Evolutionary conservation across 1,140 invertebrate genomes (phyloP), one percentile per base, ranked within the genome.

Genomic region (Myzus persicae): DNA sequence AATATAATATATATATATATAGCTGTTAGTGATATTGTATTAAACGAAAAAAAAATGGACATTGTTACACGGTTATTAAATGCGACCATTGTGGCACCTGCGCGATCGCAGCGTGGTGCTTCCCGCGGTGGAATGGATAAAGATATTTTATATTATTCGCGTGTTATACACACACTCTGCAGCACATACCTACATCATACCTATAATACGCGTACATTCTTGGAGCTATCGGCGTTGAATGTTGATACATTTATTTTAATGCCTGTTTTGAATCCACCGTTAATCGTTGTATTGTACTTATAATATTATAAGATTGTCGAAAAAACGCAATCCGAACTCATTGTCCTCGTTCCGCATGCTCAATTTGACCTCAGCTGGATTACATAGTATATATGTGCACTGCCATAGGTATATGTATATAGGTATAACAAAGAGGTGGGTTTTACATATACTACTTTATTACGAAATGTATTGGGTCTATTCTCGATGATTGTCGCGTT

Each of bases 61-160:
- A 85, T 93, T 93, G 91, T 93, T 93, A 93, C 91, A 93, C 38
- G 81, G 91, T 51, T 26, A 93, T 93, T 93, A 93, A 67, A 90
- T 90, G 31, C 38, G 24, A 67, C 89, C 51, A 67, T 67, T 90
- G 44, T 84, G 46, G 51, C 91, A 93, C 91, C 91, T 93, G 91
- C 91, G 38, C 42, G 89, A 90, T 40, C 88, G 24, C 88, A 54
- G 48, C 88, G 5, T 89, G 88, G 88, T 67, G 38, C 91, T 85
- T 54, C 81, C 26, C 91, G 81, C 91, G 24, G 26, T 54, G 91
- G 18, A 90, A 90, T 90, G 9, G 48, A 54, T 48, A 88, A n/a
- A 89, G 51, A 38, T 36, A 89, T 51, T 38, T 38, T 36, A 48
- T 85, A 85, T 42, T 42, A 38, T 89, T 89, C 14, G 59, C 31